Evolutionary conservation across 2,888 invertebrate species (phyloP).

Genomic region (Drosophila picticornis): DNA sequence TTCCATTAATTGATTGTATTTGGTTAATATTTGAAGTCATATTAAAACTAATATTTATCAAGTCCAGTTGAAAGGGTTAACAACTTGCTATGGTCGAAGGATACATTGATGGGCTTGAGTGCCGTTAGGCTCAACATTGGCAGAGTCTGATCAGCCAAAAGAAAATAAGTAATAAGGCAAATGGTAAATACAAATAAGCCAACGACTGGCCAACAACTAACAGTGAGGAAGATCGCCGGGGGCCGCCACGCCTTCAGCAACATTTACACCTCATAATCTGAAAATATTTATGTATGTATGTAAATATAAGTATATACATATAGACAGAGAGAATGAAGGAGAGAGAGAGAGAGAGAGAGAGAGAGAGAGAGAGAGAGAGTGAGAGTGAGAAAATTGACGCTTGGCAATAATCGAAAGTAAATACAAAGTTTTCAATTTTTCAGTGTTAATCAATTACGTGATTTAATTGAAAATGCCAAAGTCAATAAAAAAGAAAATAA

Average conservation of each 20-base stretch:
- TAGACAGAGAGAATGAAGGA: neutral
- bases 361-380: neutral
- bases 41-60: neutral
- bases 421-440: conserved; percentile 66
- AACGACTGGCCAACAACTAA: neutral
- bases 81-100: neutral
- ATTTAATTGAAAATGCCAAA: conserved; percentile 75
- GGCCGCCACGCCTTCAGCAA: neutral
- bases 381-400: conserved; percentile 21
- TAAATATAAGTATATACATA: neutral
- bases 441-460: conserved; percentile 76
- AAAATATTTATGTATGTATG: neutral
- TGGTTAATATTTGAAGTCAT: neutral
- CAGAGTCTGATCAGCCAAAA: neutral
- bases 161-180: neutral
- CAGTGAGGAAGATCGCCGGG: neutral
- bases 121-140: neutral
- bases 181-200: neutral
- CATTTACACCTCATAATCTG: neutral
- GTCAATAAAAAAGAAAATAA: conserved; percentile 59
- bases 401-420: conserved; percentile 67
- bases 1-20: too few species aligned
- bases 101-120: neutral
- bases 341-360: conserved; percentile 1
- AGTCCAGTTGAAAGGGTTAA: neutral